Conservation (phyloP, 2,113 vertebrate species). For the Mustela nigripes region DNA sequence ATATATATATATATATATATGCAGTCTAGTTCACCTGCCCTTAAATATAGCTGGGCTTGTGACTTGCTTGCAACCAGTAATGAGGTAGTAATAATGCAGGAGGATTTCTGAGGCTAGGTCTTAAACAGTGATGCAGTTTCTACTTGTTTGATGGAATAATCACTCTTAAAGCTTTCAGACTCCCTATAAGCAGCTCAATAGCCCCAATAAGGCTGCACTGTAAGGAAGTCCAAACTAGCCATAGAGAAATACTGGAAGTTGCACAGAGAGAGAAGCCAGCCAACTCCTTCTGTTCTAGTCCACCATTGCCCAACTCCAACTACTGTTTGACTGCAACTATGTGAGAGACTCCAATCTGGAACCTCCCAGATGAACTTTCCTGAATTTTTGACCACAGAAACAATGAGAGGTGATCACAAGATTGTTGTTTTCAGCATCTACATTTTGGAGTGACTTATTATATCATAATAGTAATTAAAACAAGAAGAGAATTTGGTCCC, state of each 20-base stretch:
- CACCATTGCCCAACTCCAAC: background rate
- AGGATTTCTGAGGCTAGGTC: background rate
- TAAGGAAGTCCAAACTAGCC: background rate
- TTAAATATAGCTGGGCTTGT: background rate
- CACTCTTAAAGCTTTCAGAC: background rate
- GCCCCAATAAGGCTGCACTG: background rate
- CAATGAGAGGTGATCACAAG: background rate
- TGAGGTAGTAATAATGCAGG: background rate
- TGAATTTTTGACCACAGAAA: conserved; percentile 28
- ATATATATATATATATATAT: background rate
- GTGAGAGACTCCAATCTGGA: background rate
- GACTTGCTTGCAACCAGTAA: background rate
- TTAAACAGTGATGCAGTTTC: background rate
- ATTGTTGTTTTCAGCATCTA: background rate
- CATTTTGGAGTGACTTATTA: background rate
- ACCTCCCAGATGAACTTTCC: background rate
- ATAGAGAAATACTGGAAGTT: background rate
- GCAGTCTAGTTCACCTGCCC: background rate
- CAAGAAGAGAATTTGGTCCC: background rate
- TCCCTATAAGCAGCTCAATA: background rate
- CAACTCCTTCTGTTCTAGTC: background rate
- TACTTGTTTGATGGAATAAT: conserved; percentile 33
- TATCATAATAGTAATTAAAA: background rate
- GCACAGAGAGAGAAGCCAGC: background rate
- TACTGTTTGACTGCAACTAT: background rate